Percentiles rank a stretch among this genome's conserved stretches.
phyloP scores from a whole-genome alignment of 2,797 vertebrate species.

The Amblyopsis hoosieri region DNA sequence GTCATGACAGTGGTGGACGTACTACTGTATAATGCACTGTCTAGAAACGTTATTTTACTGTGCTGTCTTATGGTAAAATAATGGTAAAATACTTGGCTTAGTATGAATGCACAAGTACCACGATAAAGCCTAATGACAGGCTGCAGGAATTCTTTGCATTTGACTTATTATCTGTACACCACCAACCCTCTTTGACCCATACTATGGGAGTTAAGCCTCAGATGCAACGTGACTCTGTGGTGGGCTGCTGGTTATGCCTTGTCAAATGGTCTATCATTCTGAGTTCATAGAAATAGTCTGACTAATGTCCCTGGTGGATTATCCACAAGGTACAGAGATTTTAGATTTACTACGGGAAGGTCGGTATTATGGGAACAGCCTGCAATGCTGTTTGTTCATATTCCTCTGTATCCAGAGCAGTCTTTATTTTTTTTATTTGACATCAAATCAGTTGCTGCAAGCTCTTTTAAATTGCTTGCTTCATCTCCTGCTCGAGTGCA shows the following conservation, averaged over 20 bases:
- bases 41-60: no score
- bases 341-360: constrained; percentile 32
- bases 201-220: constrained; percentile 29
- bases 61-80: no score
- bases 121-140: no score
- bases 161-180: constrained; percentile 37
- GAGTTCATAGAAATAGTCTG: constrained; percentile 47
- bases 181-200: constrained; percentile 29
- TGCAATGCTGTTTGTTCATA: not conserved
- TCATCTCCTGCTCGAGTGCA: not conserved
- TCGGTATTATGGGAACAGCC: not conserved
- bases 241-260: constrained; percentile 8
- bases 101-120: no score
- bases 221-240: constrained; percentile 39
- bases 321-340: constrained; percentile 29
- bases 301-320: constrained; percentile 55
- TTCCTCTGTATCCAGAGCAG: not conserved
- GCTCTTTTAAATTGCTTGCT: constrained; percentile 2
- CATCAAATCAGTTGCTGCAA: not conserved
- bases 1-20: not conserved
- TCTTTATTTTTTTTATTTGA: constrained; percentile 17
- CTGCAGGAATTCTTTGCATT: constrained; percentile 1
- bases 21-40: no score
- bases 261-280: constrained; percentile 44
- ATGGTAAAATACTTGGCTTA: no score